These are phyloP conservation scores for Cossypha heuglini DNA, from an alignment of 2,797 vertebrate genomes.

Conservation along the genomic window DNA sequence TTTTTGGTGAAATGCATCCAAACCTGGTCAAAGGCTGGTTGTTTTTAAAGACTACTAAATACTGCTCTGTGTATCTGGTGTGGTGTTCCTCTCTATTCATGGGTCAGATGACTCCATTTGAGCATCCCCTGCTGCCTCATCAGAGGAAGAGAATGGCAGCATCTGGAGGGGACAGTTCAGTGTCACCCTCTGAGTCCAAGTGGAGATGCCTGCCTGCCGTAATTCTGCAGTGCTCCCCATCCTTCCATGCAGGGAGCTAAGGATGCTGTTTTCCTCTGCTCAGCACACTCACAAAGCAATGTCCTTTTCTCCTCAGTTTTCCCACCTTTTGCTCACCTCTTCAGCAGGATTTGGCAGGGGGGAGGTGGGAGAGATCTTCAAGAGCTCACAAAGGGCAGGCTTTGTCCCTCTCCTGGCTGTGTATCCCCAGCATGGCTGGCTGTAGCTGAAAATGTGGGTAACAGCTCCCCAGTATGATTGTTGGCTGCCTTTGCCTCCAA, in stretches of 20 bases:
- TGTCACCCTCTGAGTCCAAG: neutral
- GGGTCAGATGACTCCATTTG: neutral
- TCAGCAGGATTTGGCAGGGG: neutral
- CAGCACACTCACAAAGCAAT: fast-evolving
- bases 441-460: neutral
- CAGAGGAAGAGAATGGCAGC: neutral
- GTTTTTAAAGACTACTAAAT: neutral
- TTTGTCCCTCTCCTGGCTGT: neutral
- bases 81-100: neutral
- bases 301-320: neutral
- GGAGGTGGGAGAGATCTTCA: fast-evolving
- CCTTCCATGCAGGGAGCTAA: neutral
- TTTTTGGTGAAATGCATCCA: neutral
- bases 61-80: neutral
- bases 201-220: neutral
- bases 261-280: neutral
- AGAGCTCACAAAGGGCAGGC: neutral
- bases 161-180: neutral
- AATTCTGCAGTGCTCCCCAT: neutral
- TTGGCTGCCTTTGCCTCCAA: neutral
- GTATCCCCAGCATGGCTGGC: neutral
- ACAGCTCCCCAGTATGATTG: neutral
- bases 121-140: neutral
- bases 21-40: neutral
- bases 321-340: neutral